These are phyloP conservation scores for Machimus rusticus DNA, from an alignment of 2,888 invertebrate species.

Conservation along the genomic window DNA sequence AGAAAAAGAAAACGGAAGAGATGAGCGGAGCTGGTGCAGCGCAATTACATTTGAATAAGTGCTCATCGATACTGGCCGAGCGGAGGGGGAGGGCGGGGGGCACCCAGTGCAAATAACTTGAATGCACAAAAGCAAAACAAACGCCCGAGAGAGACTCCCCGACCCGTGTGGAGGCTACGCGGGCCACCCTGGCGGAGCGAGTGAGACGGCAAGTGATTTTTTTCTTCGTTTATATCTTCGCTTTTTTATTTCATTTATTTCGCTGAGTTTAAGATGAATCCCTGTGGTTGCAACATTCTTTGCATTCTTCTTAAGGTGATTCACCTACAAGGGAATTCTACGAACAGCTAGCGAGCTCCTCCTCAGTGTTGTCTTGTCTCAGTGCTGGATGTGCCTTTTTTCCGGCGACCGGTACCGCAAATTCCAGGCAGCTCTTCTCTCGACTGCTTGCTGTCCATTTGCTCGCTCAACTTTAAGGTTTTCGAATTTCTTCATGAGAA, in stretches of 20 bases:
- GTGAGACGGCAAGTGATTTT: background rate
- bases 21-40: background rate
- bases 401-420: slow-evolving; percentile 4
- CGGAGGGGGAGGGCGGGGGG: background rate
- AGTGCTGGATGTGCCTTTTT: background rate
- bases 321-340: slow-evolving; percentile 22
- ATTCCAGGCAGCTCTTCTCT: background rate
- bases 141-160: background rate
- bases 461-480: background rate
- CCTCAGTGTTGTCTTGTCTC: background rate
- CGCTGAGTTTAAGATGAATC: slow-evolving; percentile 14
- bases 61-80: background rate
- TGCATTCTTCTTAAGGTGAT: slow-evolving; percentile 36
- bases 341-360: background rate
- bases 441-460: background rate
- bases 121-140: slow-evolving; percentile 7
- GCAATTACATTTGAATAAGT: slow-evolving; percentile 34
- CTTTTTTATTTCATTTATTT: slow-evolving; percentile 11
- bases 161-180: background rate
- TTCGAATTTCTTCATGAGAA: background rate
- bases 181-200: background rate
- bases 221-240: background rate
- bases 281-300: slow-evolving; percentile 36
- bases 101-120: slow-evolving; percentile 13
- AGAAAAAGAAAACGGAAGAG: background rate